A percentile compares a stretch with the other conserved stretches of the same genome.
Evolutionary conservation across 2,113 vertebrate genomes (phyloP).

Genomic region (Nannospalax galili): DNA sequence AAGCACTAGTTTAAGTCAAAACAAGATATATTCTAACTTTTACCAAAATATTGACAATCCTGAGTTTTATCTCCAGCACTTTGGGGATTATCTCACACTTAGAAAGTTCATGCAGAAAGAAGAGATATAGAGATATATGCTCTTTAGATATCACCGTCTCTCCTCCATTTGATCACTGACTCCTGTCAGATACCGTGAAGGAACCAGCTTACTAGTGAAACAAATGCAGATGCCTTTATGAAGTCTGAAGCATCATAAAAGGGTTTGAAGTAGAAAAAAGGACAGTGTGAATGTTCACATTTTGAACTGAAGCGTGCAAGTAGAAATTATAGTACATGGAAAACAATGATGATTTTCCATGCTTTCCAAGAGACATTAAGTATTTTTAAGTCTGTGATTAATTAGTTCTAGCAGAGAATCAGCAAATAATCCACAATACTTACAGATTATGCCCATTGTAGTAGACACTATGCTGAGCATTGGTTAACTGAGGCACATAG

Average conservation of each 20-base stretch:
- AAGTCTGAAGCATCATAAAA: not conserved
- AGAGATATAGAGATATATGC: not conserved
- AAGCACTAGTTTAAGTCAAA: not conserved
- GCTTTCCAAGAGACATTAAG: not conserved
- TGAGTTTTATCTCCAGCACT: not conserved
- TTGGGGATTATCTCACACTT: not conserved
- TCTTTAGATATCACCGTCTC: not conserved
- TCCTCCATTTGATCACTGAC: not conserved
- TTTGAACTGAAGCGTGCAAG: not conserved
- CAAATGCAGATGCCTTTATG: not conserved
- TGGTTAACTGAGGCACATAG: not conserved
- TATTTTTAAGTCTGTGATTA: not conserved
- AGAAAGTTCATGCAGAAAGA: not conserved
- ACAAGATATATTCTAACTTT: not conserved
- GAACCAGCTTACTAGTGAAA: not conserved
- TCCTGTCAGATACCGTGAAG: not conserved
- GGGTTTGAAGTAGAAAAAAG: not conserved
- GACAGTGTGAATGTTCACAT: not conserved
- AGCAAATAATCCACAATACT: not conserved
- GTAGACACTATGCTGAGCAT: not conserved
- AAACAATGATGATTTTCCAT: not conserved
- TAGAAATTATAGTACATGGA: not conserved
- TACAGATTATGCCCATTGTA: not conserved
- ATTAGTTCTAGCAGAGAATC: not conserved
- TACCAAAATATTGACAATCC: not conserved